Evolutionary conservation across 1,140 invertebrate species (phyloP).

Genomic region (Panonychus citri): DNA sequence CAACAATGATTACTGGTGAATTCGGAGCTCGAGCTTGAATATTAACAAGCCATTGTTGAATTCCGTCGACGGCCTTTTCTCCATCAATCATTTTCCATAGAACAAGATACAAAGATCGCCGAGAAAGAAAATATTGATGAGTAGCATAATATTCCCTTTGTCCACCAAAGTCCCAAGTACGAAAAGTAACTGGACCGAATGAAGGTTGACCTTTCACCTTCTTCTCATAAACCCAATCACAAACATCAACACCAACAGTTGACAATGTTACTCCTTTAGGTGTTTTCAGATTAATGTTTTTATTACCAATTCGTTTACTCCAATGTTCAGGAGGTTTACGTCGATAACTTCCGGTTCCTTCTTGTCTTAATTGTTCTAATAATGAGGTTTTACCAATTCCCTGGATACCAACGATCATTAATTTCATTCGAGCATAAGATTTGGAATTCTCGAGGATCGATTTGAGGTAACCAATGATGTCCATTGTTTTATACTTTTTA

Average conservation of each 20-base stretch:
- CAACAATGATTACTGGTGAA: slow-evolving; percentile 76
- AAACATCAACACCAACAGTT: slow-evolving; percentile 89
- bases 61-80: slow-evolving; percentile 61
- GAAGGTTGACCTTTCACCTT: slow-evolving; percentile 38
- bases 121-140: slow-evolving; percentile 93
- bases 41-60: slow-evolving; percentile 82
- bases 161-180: slow-evolving; percentile 98
- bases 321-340: slow-evolving; percentile 62
- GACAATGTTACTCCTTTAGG: slow-evolving; percentile 57
- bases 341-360: slow-evolving; percentile 47
- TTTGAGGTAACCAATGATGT: slow-evolving; percentile 84
- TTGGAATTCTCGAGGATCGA: slow-evolving; percentile 43
- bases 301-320: slow-evolving; percentile 79
- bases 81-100: slow-evolving; percentile 87
- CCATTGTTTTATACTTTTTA: slow-evolving; percentile 83
- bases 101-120: slow-evolving; percentile 80
- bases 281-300: slow-evolving; percentile 47
- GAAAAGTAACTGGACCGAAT: slow-evolving; percentile 72
- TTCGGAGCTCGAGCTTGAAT: slow-evolving; percentile 82
- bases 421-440: slow-evolving; percentile 80
- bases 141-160: slow-evolving; percentile 79
- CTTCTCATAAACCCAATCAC: slow-evolving; percentile 78
- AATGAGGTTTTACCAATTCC: slow-evolving; percentile 84
- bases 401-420: slow-evolving; percentile 90
- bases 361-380: slow-evolving; percentile 58